A percentile compares a stretch with the other conserved stretches of the same genome.
phyloP scores from a whole-genome alignment of 2,888 invertebrate genomes.

The Helobdella robusta region DNA sequence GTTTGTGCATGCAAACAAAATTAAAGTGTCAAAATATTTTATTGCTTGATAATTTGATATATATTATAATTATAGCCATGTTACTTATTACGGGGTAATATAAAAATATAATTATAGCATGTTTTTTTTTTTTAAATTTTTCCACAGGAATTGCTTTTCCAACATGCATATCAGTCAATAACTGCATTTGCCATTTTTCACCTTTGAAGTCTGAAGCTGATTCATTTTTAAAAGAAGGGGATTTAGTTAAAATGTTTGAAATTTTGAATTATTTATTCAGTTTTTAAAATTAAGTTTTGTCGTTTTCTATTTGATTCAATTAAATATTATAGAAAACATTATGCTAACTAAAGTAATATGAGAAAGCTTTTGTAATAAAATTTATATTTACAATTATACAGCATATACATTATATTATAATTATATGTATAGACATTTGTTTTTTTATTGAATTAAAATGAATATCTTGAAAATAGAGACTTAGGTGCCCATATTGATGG shows the following conservation, averaged over 20 bases:
- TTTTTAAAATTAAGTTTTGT: not conserved
- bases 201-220: constrained; percentile 79
- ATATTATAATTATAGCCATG: not conserved
- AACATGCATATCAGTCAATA: constrained; percentile 94
- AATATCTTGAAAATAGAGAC: constrained; percentile 55
- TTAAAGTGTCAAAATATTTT: not conserved
- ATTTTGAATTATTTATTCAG: not conserved
- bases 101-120: not conserved
- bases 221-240: constrained; percentile 66
- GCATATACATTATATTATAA: not conserved
- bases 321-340: too few species aligned
- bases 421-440: not conserved
- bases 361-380: not conserved
- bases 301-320: too few species aligned
- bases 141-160: constrained; percentile 78
- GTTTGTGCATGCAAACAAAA: not conserved
- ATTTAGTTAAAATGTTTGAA: constrained; percentile 91
- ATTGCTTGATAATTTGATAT: not conserved
- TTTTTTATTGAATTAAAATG: constrained; percentile 1
- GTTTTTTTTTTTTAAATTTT: constrained; percentile 5
- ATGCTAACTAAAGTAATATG: too few species aligned
- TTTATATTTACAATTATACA: not conserved
- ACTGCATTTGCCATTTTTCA: constrained; percentile 97
- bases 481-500: constrained; percentile 97
- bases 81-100: not conserved